These are phyloP conservation scores for Pachymerium ferrugineum DNA, from an alignment of 2,888 invertebrate genomes.

Conservation along the genomic window DNA sequence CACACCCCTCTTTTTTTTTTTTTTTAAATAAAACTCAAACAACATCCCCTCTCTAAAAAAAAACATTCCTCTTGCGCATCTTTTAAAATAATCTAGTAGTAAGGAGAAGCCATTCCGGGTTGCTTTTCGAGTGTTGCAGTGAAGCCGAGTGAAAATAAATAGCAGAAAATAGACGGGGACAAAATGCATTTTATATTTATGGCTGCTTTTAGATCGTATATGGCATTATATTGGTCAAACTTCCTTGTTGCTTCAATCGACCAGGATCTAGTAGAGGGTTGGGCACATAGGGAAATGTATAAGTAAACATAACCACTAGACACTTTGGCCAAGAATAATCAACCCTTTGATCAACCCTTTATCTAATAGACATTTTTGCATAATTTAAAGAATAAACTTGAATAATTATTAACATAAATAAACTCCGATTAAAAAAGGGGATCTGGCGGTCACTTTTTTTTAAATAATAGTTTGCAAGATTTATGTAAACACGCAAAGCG, in stretches of 20 bases:
- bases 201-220: background rate
- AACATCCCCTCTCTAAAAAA: too few species aligned
- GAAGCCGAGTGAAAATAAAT: background rate
- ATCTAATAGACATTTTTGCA: background rate
- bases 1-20: background rate
- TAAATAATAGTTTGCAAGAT: background rate
- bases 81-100: background rate
- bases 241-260: conserved; percentile 8
- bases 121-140: background rate
- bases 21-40: background rate
- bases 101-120: background rate
- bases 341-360: background rate
- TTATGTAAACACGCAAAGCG: background rate
- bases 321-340: background rate
- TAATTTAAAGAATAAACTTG: background rate
- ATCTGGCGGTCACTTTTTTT: too few species aligned
- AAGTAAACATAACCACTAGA: background rate
- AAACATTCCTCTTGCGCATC: background rate
- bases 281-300: background rate
- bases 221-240: conserved; percentile 7
- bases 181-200: background rate
- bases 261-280: conserved; percentile 3
- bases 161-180: background rate
- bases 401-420: background rate
- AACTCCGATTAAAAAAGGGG: background rate